Evolutionary conservation across 2,888 invertebrate species (phyloP).

Genomic region (Agelastica alni): DNA sequence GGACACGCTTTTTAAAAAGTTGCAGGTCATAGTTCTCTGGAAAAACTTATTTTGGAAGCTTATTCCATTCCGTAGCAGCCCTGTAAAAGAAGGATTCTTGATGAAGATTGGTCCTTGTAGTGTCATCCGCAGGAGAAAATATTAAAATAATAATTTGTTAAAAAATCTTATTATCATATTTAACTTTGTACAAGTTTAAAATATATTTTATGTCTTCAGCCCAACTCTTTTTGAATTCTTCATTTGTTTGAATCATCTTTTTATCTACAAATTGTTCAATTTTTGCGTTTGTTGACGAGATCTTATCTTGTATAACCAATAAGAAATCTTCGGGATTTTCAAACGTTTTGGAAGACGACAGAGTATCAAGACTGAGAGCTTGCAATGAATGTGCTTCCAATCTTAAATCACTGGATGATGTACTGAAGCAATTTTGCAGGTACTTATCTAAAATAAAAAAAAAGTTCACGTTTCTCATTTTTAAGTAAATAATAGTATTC

Average conservation of each 20-base stretch:
- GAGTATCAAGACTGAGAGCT: neutral
- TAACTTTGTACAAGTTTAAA: constrained; percentile 41
- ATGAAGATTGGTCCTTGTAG: neutral
- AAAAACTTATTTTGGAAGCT: too few species aligned
- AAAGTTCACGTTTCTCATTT: too few species aligned
- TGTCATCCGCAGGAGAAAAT: neutral
- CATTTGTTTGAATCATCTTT: constrained; percentile 29
- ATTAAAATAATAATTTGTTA: neutral
- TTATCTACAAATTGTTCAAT: constrained; percentile 33
- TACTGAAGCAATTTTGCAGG: constrained; percentile 2
- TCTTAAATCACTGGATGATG: neutral
- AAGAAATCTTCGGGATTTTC: constrained; percentile 19
- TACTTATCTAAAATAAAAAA: too few species aligned
- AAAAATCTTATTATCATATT: constrained; percentile 39
- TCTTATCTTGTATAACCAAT: constrained; percentile 18
- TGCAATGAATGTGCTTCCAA: neutral
- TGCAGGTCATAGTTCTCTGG: too few species aligned
- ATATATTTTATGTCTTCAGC: constrained; percentile 38
- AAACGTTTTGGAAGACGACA: neutral
- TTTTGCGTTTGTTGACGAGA: constrained; percentile 6
- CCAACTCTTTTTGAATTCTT: constrained; percentile 41
- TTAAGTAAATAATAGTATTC: too few species aligned
- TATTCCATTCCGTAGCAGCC: too few species aligned
- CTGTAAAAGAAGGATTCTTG: too few species aligned
- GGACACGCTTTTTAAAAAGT: too few species aligned